Evolutionary conservation across 2,113 vertebrate genomes (phyloP).

Genomic region (Campylorhamphus procurvoides): DNA sequence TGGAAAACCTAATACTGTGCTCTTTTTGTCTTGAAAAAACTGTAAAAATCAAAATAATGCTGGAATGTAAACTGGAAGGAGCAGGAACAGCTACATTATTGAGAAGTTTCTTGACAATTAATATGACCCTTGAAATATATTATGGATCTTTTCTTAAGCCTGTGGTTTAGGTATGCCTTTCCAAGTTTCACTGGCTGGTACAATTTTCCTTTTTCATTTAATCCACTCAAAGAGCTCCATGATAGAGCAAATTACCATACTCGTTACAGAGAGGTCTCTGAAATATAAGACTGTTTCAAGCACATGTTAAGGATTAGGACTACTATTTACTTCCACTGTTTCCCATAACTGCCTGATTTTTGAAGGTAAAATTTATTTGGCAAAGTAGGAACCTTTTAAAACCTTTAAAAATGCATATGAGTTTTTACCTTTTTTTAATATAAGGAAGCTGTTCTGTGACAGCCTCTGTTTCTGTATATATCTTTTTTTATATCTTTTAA

Average conservation of each 20-base stretch:
- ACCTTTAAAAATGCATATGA: neutral
- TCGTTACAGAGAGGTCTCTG: neutral
- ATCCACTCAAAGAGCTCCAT: slow-evolving; percentile 9
- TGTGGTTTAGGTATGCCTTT: neutral
- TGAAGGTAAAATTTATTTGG: neutral
- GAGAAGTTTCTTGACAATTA: neutral
- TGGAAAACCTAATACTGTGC: neutral
- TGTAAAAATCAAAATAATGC: neutral
- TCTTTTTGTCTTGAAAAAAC: neutral
- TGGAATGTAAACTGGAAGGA: neutral
- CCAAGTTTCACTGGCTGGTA: neutral
- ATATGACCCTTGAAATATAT: neutral
- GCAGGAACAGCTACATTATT: neutral
- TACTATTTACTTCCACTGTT: neutral
- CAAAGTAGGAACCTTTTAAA: neutral
- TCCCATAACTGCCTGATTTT: neutral
- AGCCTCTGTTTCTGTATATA: neutral
- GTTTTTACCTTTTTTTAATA: neutral
- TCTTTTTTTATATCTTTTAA: neutral
- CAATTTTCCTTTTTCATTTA: slow-evolving; percentile 11
- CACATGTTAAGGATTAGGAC: slow-evolving; percentile 25
- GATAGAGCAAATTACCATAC: neutral
- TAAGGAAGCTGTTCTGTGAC: neutral
- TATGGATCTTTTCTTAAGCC: neutral
- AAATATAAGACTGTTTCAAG: slow-evolving; percentile 35